Base-by-base conservation (phyloP, 2,113 vertebrate species). In the Podilymbus podiceps region DNA sequence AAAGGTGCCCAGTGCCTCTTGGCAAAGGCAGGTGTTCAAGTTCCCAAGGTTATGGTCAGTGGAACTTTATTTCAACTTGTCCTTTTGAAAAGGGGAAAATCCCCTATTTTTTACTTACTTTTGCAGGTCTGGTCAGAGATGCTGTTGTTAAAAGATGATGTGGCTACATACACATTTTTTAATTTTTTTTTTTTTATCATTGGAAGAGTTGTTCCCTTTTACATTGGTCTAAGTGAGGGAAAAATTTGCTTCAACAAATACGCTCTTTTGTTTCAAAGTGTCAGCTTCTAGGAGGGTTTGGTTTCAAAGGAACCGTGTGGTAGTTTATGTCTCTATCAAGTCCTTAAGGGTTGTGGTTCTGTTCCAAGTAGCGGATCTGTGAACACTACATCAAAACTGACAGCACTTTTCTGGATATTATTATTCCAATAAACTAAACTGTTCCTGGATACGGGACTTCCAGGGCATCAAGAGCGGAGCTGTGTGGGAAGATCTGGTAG, bases 61-160 rank as follows among this genome's bases (percentile, higher is more conserved):
- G 2, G 9, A 8, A 12, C 44, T 27, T 12, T 12, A 23, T 28
- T 71, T 22, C 50, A 40, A 25, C 16, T 8, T 8, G 6, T 28
- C 44, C 62, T 53, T 42, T 33, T 40, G 38, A 24, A 40, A 40
- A n/a, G n/a, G 28, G 28, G 16, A 18, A 50, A 38, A 21, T 7
- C 55, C 42, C 3, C 0, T 2, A 2, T 6, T 16, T 46, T 38
- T 8, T 2, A 4, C 30, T 33, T 6, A 0, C 2, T 35, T 33
- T 18, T 4, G 12, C 42, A 6, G 23, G 35, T 66, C 63, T 62
- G 44, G 0, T 12, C 67, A 28, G 74, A 27, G 52, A 1, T 5
- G 1, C 7, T 10, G 22, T 49, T 33, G 1, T 12, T 28, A 24
- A 22, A 12, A 33, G 17, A 7, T 1, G 62, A 10, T 14, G 30